Evolutionary conservation across 2,888 invertebrate genomes (phyloP).

Genomic region (Stomorhina lunata): DNA sequence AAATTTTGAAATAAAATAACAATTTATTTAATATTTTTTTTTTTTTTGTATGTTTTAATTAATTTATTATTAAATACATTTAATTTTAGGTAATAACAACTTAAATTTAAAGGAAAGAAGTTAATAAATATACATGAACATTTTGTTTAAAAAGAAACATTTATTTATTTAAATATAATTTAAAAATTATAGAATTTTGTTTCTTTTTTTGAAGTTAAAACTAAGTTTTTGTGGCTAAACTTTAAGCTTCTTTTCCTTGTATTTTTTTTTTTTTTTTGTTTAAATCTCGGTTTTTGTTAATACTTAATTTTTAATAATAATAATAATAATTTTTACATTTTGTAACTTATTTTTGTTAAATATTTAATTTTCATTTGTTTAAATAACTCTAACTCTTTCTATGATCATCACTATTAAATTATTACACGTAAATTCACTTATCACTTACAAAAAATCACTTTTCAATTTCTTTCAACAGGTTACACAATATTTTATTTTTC

Average conservation of each 20-base stretch:
- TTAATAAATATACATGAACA: too few species aligned
- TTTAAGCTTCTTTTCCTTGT: slow-evolving; percentile 42
- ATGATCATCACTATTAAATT: slow-evolving; percentile 36
- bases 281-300: neutral
- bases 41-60: slow-evolving; percentile 14
- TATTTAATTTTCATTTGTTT: slow-evolving; percentile 18
- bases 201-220: slow-evolving; percentile 40
- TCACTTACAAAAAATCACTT: slow-evolving; percentile 63
- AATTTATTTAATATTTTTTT: slow-evolving; percentile 32
- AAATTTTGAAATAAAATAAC: slow-evolving; percentile 56
- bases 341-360: slow-evolving; percentile 34
- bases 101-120: slow-evolving; percentile 13
- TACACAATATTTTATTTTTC: slow-evolving; percentile 13
- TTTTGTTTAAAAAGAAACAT: slow-evolving; percentile 18
- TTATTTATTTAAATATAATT: slow-evolving; percentile 17
- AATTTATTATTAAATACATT: slow-evolving; percentile 38
- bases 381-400: slow-evolving; percentile 34
- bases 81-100: slow-evolving; percentile 44
- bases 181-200: slow-evolving; percentile 35
- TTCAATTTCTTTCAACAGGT: slow-evolving; percentile 64
- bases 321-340: slow-evolving; percentile 54
- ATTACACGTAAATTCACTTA: slow-evolving; percentile 57
- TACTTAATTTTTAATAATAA: slow-evolving; percentile 16
- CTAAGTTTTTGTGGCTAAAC: slow-evolving; percentile 14
- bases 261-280: slow-evolving; percentile 22